phyloP scores from a whole-genome alignment of 2,888 invertebrate genomes.

The Stomorhina lunata region DNA sequence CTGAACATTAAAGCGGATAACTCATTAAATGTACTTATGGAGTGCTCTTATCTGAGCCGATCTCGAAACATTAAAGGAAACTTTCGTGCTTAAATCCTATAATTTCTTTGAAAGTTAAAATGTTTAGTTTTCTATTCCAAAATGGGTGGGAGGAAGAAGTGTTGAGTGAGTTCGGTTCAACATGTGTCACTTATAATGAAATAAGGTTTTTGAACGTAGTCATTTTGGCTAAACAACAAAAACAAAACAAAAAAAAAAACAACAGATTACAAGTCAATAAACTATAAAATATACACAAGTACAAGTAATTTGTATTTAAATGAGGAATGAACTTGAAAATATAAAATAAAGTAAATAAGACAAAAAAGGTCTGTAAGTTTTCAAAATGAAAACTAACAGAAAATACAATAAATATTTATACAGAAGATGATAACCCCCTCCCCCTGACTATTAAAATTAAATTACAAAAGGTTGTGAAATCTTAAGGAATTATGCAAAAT shows the following conservation, averaged over 20 bases:
- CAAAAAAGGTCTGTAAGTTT: background rate
- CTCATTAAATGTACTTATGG: too few species aligned
- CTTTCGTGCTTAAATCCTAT: too few species aligned
- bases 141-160: too few species aligned
- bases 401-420: background rate
- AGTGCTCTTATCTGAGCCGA: too few species aligned
- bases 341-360: constrained; percentile 4
- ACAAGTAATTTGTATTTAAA: too few species aligned
- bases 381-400: constrained; percentile 7
- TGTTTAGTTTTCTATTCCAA: too few species aligned
- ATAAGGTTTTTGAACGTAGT: constrained; percentile 32
- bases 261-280: constrained; percentile 41
- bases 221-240: background rate
- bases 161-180: background rate
- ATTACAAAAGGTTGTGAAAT: background rate
- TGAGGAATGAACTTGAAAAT: background rate
- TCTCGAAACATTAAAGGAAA: too few species aligned
- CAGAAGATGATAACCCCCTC: too few species aligned
- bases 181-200: constrained; percentile 21
- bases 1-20: too few species aligned
- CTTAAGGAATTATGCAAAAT: too few species aligned
- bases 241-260: background rate
- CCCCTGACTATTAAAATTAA: constrained; percentile 1
- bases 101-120: too few species aligned
- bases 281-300: constrained; percentile 19